Evolutionary conservation across 2,888 invertebrate species (phyloP), one percentile per base, ranked within the genome.

Genomic region (Nephrocerus scutellatus): DNA sequence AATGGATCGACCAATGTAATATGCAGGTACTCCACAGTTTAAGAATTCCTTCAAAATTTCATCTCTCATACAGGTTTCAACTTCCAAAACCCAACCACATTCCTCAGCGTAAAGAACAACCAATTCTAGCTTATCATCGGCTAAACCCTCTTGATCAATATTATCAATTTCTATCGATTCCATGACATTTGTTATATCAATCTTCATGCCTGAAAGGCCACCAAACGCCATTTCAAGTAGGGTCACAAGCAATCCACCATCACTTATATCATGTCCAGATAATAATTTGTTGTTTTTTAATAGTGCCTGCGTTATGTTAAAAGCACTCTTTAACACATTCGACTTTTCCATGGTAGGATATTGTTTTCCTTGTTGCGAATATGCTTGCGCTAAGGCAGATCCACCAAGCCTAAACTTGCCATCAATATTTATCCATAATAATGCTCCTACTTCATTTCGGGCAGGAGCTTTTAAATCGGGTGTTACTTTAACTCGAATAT

Each of bases 221-320:
- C 82, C 92, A 60, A 97, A 89, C n/a, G 87, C 84, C 95, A 97
- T 96, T 71, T 98, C 97, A 41, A 97, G 61, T 1, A 90, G 66
- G 52, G 90, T 87, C 0, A 87, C 86, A 26, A 97, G 73, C 21
- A 97, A 72, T 20, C 98, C 97, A 15, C 98, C 97, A 70, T 97
- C 97, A 61, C 95, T 96, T 5, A 97, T 75, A 65, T 98, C 97
- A 63, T 98, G 97, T 0, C 96, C 95, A 5, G 95, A 75, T 22
- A 83, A 50, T 2, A 69, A 36, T 37, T 59, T 53, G 0, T 51
- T 51, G 23, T 57, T 80, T 70, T 76, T 75, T 28, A 95, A 75
- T n/a, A 95, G 71, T 47, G 75, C 71, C 66, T 98, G 97, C 1
- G 89, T 91, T 4, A 80, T 75, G 41, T 77, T 76, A 62, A 98